Evolutionary conservation across 2,797 vertebrate genomes (phyloP), one percentile per base, ranked within the genome.

Genomic region (Lemur catta): DNA sequence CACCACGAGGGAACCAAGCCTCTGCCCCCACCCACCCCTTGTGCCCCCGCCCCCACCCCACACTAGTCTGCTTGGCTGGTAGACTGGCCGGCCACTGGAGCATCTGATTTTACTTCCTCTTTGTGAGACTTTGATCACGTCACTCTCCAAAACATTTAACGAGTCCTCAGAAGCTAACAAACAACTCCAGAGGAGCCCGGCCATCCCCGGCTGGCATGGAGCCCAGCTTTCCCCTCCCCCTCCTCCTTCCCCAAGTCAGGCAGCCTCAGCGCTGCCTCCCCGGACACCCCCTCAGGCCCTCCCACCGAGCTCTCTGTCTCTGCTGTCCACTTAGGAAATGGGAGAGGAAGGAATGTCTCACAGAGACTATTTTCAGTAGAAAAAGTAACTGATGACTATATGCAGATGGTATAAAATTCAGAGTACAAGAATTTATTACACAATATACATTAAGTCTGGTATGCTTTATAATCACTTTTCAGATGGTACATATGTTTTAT

Each of bases 401-500:
- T 20, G 55, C 76, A 92, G 82, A 93, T 35, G 0, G 61, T 57
- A 76, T 74, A 69, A 76, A 88, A 67, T 84, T 87, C 81, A 69
- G 38, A 76, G 18, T 61, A 67, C 28, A 72, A 85, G 59, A 95
- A 90, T 72, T 84, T 94, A 90, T 94, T 79, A 69, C 46, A 93
- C 74, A 93, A 82, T 59, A 87, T 52, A 75, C 52, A 57, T 84
- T 78, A 89, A 89, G 41, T 94, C 92, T 72, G 48, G 46, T 87
- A 43, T 87, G 65, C 20, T 57, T 89, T 55, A 33, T 84, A 94
- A 87, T 92, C 71, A 57, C 59, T 90, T 93, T 94, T 72, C 87
- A 91, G 80, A 57, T 84, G 82, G 35, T 46, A 30, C 86, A 48
- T 86, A 35, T 65, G 84, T 94, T 93, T 95, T 82, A 88, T 82